Evolutionary conservation across 2,113 vertebrate genomes (phyloP), one percentile per base, ranked within the genome.

Genomic region (Phylloscopus trochiloides): DNA sequence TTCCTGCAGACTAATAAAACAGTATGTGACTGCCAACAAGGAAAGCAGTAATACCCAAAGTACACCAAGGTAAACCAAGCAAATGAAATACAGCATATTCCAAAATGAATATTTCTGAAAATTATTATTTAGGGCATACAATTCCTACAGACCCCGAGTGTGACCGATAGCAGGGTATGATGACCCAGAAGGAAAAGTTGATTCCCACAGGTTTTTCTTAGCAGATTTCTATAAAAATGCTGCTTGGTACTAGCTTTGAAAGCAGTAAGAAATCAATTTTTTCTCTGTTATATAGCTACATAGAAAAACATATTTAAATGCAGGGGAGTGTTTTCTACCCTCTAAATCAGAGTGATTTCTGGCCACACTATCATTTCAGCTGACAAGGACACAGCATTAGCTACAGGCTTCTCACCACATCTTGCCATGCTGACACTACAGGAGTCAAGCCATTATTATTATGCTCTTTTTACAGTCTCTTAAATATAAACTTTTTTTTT

Each of bases 221-320:
- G 22, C 34, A 84, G 57, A 65, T 80, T 74, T 80, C 71, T 88
- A 21, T 45, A 63, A 76, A 95, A 94, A 77, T 38, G 55, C 17
- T 85, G 29, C 15, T 86, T 12, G 16, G 25, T 45, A 36, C 47
- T 52, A 67, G 76, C 43, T 89, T 67, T 66, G 55, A 92, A 92
- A 81, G 72, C 63, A 86, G 65, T 43, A 81, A 91, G 73, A 95
- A 94, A 94, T 81, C 68, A 80, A 42, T 3, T 55, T 84, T 88
- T 84, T 81, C 47, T 88, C 76, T 65, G 9, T 26, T 80, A 66
- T 32, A 55, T 4, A 74, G 88, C 65, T 67, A 48, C 63, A 66
- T 19, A 74, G 88, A 55, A 94, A 88, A 92, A 55, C 82, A 80
- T 87, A 89, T 20, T 94, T 88, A 93, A 90, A 96, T 92, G 75